These are phyloP conservation scores for Actinia equina DNA, from an alignment of 64 coral and sea anemone genomes.

Conservation along the genomic window DNA sequence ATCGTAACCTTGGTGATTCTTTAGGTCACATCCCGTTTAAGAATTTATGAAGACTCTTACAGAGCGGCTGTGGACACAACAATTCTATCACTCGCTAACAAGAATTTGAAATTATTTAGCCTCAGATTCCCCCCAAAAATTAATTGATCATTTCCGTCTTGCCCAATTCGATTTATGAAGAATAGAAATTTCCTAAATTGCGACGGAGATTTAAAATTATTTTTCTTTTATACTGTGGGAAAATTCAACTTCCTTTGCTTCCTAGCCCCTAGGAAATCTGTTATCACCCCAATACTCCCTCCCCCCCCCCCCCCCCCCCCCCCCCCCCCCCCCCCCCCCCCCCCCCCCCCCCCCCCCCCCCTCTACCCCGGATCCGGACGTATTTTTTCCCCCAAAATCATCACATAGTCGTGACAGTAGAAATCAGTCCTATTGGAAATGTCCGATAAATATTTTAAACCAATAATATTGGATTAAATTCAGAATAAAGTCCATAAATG, in stretches of 20 bases:
- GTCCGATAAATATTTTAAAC: too few relatives aligned
- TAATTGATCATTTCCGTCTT: neutral
- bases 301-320: too few relatives aligned
- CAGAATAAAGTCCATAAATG: too few relatives aligned
- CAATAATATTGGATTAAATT: too few relatives aligned
- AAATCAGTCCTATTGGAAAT: too few relatives aligned
- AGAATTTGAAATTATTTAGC: neutral
- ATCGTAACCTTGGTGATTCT: neutral
- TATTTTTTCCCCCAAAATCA: too few relatives aligned
- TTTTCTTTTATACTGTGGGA: neutral
- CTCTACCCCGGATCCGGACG: too few relatives aligned
- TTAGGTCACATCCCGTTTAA: neutral
- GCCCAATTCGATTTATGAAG: neutral
- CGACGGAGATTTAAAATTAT: neutral
- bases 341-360: too few relatives aligned
- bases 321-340: too few relatives aligned
- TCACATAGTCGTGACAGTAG: too few relatives aligned
- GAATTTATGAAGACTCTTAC: neutral
- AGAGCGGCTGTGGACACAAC: neutral
- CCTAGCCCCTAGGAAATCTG: neutral
- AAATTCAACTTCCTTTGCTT: neutral
- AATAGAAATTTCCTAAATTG: neutral
- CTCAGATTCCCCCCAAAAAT: neutral
- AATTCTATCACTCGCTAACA: neutral
- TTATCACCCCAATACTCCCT: too few relatives aligned